Conservation (phyloP, 2,113 vertebrate species). For the Anguilla rostrata region DNA sequence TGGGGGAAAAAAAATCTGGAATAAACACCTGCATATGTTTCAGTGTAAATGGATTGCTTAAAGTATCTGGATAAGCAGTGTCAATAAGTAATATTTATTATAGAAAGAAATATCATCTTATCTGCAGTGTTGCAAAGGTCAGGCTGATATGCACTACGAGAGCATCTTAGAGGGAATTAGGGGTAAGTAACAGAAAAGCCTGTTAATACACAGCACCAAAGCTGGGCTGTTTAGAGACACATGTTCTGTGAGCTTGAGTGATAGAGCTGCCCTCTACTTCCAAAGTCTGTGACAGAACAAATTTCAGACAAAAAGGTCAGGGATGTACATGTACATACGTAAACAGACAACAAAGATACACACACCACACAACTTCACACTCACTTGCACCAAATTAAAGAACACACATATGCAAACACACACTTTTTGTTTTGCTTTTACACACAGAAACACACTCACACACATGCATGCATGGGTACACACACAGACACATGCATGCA, state of each 20-base stretch:
- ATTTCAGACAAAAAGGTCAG: too few relatives aligned
- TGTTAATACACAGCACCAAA: background rate
- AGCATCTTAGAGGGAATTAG: slow-evolving; percentile 36
- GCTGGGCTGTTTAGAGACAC: background rate
- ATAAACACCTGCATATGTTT: too few relatives aligned
- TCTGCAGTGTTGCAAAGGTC: slow-evolving; percentile 58
- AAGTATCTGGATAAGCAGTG: slow-evolving; percentile 45
- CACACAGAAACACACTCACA: background rate
- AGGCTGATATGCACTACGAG: slow-evolving; percentile 29
- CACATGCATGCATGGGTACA: background rate
- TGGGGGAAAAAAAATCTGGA: background rate
- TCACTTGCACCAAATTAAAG: background rate
- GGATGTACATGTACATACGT: too few relatives aligned
- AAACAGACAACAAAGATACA: too few relatives aligned
- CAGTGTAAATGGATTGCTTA: too few relatives aligned
- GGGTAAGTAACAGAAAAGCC: slow-evolving; percentile 38
- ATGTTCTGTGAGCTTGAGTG: background rate
- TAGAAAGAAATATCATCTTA: slow-evolving; percentile 35
- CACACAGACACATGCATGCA: background rate
- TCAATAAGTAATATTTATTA: background rate
- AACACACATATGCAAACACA: slow-evolving; percentile 17
- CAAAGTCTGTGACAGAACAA: background rate
- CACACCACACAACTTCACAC: slow-evolving; percentile 5
- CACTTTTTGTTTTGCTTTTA: background rate
- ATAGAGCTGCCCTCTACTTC: background rate